These are phyloP conservation scores for Hydrozoanthus tunicans DNA, from an alignment of 64 coral and sea anemone genomes.

Conservation along the genomic window DNA sequence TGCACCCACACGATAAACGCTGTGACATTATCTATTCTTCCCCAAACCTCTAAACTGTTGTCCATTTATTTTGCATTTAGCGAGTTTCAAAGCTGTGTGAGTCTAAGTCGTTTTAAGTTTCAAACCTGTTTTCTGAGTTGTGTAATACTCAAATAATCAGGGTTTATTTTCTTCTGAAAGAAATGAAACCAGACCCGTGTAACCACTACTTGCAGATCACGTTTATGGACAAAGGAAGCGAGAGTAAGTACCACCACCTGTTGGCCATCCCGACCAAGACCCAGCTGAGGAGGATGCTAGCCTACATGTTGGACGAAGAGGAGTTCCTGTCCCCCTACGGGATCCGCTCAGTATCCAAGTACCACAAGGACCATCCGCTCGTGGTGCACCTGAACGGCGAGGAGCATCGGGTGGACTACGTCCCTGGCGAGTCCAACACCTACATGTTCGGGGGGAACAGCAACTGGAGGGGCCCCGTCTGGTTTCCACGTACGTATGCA, in stretches of 20 bases:
- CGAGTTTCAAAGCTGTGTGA: too few species aligned
- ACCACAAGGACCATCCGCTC: slow-evolving; percentile 82
- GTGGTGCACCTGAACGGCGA: slow-evolving; percentile 66
- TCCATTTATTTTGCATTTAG: too few species aligned
- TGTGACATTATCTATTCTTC: too few species aligned
- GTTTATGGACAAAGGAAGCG: slow-evolving; percentile 71
- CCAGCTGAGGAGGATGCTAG: slow-evolving; percentile 69
- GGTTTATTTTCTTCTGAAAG: too few species aligned
- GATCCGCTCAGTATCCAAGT: slow-evolving; percentile 81
- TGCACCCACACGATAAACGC: too few species aligned
- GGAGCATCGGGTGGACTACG: slow-evolving; percentile 81
- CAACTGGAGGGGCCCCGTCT: slow-evolving; percentile 95
- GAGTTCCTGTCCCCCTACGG: slow-evolving; percentile 96
- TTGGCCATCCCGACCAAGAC: slow-evolving; percentile 84
- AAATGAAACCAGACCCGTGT: too few species aligned
- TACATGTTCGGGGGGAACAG: slow-evolving; percentile 98
- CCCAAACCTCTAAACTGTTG: too few species aligned
- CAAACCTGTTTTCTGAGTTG: too few species aligned
- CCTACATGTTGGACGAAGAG: slow-evolving; percentile 94
- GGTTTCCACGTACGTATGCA: slow-evolving; percentile 43
- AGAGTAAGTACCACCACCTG: slow-evolving; percentile 65
- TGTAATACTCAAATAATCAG: too few species aligned
- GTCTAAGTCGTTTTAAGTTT: too few species aligned
- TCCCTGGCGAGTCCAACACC: slow-evolving; percentile 86
- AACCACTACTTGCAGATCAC: slow-evolving; percentile 47